A percentile compares a stretch with the other conserved stretches of the same genome.
phyloP scores from a whole-genome alignment of 2,888 invertebrate species.

The Drosophila testacea region DNA sequence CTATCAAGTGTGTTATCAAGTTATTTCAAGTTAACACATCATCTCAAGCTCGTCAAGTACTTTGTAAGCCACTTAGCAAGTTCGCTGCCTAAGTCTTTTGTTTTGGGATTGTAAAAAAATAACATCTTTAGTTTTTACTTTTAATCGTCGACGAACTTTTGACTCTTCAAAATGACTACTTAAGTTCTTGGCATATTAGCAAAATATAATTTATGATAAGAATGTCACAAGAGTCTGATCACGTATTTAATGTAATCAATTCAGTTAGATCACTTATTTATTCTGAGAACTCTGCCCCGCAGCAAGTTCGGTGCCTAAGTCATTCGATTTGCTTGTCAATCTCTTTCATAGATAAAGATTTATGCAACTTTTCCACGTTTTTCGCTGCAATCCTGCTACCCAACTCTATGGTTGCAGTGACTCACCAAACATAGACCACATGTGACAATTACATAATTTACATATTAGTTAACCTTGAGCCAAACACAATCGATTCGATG shows the following conservation, averaged over 20 bases:
- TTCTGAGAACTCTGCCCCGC: too few species aligned
- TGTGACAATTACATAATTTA: constrained; percentile 55
- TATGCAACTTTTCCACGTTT: background rate
- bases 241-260: background rate
- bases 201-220: too few species aligned
- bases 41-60: background rate
- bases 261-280: too few species aligned
- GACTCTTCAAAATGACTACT: too few species aligned
- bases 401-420: constrained; percentile 50
- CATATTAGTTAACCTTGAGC: constrained; percentile 75
- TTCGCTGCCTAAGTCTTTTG: constrained; percentile 69
- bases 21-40: too few species aligned
- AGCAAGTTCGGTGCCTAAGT: constrained; percentile 49
- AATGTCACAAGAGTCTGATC: too few species aligned
- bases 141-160: too few species aligned
- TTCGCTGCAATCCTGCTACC: constrained; percentile 29
- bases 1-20: constrained; percentile 8
- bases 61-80: constrained; percentile 31
- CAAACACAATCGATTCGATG: constrained; percentile 52
- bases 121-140: too few species aligned
- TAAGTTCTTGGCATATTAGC: too few species aligned
- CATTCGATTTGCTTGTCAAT: constrained; percentile 33
- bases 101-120: constrained; percentile 8
- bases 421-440: constrained; percentile 20
- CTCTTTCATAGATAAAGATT: background rate